These are phyloP conservation scores for Netelia inedita DNA, from an alignment of 2,888 invertebrate genomes.

Conservation along the genomic window DNA sequence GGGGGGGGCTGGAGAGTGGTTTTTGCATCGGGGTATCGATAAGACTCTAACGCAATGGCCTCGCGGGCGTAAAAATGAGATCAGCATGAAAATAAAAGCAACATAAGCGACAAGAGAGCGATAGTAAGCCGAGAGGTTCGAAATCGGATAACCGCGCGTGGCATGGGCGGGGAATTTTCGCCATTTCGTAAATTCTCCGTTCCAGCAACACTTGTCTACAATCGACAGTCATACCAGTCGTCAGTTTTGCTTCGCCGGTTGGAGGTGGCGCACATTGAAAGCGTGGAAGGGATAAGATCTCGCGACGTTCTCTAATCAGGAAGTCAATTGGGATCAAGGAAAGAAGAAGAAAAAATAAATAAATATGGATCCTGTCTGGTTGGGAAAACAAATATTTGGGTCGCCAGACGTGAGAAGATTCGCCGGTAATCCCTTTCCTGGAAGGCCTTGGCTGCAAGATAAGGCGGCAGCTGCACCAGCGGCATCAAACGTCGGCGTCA, in stretches of 20 bases:
- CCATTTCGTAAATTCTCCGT: conserved; percentile 55
- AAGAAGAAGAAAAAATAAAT: conserved; percentile 26
- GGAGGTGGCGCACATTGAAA: conserved; percentile 51
- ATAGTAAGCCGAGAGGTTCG: conserved; percentile 11
- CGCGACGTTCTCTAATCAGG: background rate
- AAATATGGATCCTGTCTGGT: conserved; percentile 79
- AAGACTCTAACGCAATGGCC: conserved; percentile 29
- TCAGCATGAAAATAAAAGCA: background rate
- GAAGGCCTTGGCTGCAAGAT: conserved; percentile 91
- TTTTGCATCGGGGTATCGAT: conserved; percentile 36
- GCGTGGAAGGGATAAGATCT: conserved; percentile 24
- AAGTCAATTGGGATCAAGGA: conserved; percentile 1
- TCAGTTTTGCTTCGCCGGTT: conserved; percentile 66
- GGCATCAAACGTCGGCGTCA: conserved; percentile 89
- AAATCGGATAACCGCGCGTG: background rate
- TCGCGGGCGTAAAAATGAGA: conserved; percentile 11
- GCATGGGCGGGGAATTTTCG: conserved; percentile 27
- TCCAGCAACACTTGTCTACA: conserved; percentile 57
- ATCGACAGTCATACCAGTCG: conserved; percentile 28
- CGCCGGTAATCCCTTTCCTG: conserved; percentile 86
- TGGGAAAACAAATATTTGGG: conserved; percentile 70
- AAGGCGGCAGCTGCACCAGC: conserved; percentile 90
- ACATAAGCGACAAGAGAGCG: background rate
- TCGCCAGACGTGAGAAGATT: conserved; percentile 61
- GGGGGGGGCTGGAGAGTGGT: background rate